Evolutionary conservation across 2,888 invertebrate genomes (phyloP).

Genomic region (Epinotia ramella): DNA sequence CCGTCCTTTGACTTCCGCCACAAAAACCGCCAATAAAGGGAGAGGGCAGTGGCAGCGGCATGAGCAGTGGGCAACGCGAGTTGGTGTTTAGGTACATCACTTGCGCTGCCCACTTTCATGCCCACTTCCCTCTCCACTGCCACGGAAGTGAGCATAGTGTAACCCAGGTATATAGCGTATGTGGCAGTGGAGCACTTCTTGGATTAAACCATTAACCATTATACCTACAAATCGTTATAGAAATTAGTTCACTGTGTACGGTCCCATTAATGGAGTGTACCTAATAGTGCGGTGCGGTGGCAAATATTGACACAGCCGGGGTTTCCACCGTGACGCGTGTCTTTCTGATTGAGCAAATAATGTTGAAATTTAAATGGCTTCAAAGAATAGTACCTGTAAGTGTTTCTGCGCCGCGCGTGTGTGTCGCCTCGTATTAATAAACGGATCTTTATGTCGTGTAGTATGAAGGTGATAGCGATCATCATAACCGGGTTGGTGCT

Average conservation of each 20-base stretch:
- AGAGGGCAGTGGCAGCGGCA: too few species aligned
- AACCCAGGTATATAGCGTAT: too few species aligned
- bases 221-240: not conserved
- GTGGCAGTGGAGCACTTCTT: too few species aligned
- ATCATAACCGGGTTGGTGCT: conserved; percentile 54
- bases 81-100: too few species aligned
- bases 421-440: conserved; percentile 31
- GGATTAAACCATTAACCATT: not conserved
- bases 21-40: too few species aligned
- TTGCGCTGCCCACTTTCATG: too few species aligned
- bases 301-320: conserved; percentile 64
- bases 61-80: too few species aligned
- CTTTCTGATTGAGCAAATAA: conserved; percentile 57
- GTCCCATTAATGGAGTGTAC: conserved; percentile 3
- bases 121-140: too few species aligned
- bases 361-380: conserved; percentile 52
- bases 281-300: conserved; percentile 37
- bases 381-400: conserved; percentile 33
- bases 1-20: too few species aligned
- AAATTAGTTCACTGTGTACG: not conserved
- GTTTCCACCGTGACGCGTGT: conserved; percentile 53
- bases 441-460: conserved; percentile 47
- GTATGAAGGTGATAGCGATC: conserved; percentile 56
- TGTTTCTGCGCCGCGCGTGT: conserved; percentile 27
- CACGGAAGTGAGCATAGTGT: too few species aligned